Base-by-base conservation (phyloP, 2,797 vertebrate species). In the Sebastes cheni region DNA sequence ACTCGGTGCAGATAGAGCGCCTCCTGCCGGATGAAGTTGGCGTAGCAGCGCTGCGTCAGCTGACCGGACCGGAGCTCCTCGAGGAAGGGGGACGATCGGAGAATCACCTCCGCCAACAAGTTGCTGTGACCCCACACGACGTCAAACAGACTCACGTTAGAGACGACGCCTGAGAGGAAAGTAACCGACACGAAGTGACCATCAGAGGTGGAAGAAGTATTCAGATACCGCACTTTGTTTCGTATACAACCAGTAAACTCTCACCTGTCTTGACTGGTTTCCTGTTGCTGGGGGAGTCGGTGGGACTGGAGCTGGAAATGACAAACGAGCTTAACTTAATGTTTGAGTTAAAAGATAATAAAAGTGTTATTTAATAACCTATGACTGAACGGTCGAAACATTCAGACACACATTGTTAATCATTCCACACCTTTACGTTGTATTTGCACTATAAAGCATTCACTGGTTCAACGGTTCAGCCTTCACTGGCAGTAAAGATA, bases 11-110 rank as follows among this genome's bases (percentile, higher is more conserved):
- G 77, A 12, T 87, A 90, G 11, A 81, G 81, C 79, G 70, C 83
- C 77, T 89, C 85, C 72, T 86, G 85, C 72, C 83, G 72, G 16
- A 16, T 3, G 81, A 90, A 89, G 39, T 2, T 14, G 72, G 13
- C 0, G 22, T 83, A 81, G 83, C 85, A 75, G 68, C 32, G 3
- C 55, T 13, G 16, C 0, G 75, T 81, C 58, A 84, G 12, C 0
- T 1, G 30, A 4, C 87, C 81, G 0, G 62, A 34, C n/a, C 1
- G 8, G 1, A 87, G 54, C 27, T 8, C 18, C 1, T 1, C 0
- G 4, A 89, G 3, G 54, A 89, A 60, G 1, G 61, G 65, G 46
- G 81, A 87, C 0, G 72, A 83, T 25, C 0, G 4, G 5, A 84
- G 66, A 11, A 87, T 72, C 22, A 52, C 62, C 7, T 71, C 75